Conservation (phyloP, 2,888 invertebrate genomes). For the Callimorpha dominula region DNA sequence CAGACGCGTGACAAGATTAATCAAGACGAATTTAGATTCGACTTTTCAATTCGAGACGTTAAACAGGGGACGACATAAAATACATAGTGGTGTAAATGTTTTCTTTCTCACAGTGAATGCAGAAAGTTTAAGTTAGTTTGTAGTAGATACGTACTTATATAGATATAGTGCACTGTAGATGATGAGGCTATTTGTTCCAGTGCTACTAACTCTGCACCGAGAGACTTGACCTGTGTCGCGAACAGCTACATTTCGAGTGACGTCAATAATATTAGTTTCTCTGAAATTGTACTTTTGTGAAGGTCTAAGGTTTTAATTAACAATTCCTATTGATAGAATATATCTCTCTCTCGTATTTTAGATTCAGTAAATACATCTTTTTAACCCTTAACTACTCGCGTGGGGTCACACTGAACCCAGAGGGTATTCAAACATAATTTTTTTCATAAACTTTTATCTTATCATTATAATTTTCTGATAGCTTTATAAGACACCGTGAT, state of each 20-base stretch:
- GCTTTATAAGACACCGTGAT: no score
- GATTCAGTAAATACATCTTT: no score
- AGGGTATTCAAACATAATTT: no score
- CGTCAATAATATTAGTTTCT: conserved; percentile 29
- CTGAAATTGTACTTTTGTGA: conserved; percentile 10
- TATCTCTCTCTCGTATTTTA: not conserved
- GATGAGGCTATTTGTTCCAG: conserved; percentile 59
- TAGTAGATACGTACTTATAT: conserved; percentile 19
- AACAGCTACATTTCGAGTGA: conserved; percentile 33
- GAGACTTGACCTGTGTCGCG: conserved; percentile 37
- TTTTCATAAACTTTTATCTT: no score
- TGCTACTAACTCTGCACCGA: conserved; percentile 18
- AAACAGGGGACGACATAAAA: conserved; percentile 11
- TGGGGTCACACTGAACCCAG: no score
- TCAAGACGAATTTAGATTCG: conserved; percentile 23
- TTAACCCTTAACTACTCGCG: no score
- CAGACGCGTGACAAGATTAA: conserved; percentile 40
- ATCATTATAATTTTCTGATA: no score
- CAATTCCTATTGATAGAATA: not conserved
- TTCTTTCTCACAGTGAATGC: conserved; percentile 12
- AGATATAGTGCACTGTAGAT: conserved; percentile 46
- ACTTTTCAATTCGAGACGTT: conserved; percentile 11
- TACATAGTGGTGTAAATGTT: conserved; percentile 16
- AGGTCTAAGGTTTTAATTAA: conserved; percentile 9
- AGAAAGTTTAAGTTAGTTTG: not conserved